A percentile compares a stretch with the other conserved stretches of the same genome.
Evolutionary conservation across 2,797 vertebrate genomes (phyloP).

Genomic region (Odontamblyopus rebecca): DNA sequence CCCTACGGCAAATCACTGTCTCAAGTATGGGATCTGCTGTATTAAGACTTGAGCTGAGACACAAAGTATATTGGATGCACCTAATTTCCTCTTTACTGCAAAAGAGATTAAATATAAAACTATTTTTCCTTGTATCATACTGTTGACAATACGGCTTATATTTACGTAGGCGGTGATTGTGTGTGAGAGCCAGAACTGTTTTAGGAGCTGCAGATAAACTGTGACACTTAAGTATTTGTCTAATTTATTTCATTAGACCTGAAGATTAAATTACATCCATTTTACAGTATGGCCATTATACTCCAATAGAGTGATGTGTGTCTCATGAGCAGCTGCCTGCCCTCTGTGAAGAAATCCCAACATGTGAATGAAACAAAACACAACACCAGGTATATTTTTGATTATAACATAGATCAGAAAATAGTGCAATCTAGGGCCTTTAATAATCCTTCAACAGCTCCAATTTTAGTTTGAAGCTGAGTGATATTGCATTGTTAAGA

Average conservation of each 20-base stretch:
- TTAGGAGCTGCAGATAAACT: conserved; percentile 18
- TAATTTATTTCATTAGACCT: conserved; percentile 57
- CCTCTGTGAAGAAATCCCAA: conserved; percentile 42
- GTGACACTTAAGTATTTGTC: conserved; percentile 38
- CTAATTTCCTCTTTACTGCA: background rate
- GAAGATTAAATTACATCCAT: conserved; percentile 55
- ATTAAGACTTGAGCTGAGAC: background rate
- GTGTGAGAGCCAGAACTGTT: conserved; percentile 6
- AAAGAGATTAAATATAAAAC: background rate
- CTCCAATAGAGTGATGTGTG: conserved; percentile 65
- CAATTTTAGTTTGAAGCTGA: background rate
- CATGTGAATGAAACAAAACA: no score
- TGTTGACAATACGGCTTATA: background rate
- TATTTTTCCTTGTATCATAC: background rate
- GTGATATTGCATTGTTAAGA: background rate
- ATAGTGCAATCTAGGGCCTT: background rate
- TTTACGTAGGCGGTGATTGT: background rate
- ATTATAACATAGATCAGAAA: no score
- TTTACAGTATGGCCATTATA: conserved; percentile 57
- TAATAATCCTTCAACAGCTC: background rate
- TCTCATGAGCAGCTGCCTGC: conserved; percentile 37
- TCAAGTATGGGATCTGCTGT: background rate
- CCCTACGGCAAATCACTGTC: background rate
- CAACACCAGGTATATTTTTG: no score
- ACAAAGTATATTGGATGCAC: background rate